Conservation (phyloP, 1,140 invertebrate genomes). For the Heliconius hermathena region DNA sequence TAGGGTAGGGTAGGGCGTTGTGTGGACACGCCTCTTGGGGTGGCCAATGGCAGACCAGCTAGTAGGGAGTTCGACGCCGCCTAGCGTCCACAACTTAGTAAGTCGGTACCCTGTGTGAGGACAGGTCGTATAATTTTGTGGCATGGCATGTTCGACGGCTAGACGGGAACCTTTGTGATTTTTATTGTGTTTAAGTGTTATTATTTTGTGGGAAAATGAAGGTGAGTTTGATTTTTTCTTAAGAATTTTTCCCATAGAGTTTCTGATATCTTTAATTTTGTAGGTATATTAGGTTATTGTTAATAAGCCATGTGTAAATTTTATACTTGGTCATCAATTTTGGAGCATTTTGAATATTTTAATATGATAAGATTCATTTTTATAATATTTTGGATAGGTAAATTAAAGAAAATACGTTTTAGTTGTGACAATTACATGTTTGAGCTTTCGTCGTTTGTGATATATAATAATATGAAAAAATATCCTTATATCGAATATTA, state of each 20-base stretch:
- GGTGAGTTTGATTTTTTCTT: conserved; percentile 39
- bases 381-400: not conserved
- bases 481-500: not conserved
- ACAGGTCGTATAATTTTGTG: conserved; percentile 41
- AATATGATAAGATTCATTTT: not conserved
- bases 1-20: not conserved
- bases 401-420: not conserved
- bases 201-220: conserved; percentile 57
- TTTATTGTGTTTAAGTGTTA: conserved; percentile 45
- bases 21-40: not conserved
- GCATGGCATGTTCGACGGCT: conserved; percentile 42
- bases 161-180: conserved; percentile 27
- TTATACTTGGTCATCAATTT: too few relatives aligned
- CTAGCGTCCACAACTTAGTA: conserved; percentile 56
- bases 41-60: conserved; percentile 30
- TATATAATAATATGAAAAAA: too few relatives aligned
- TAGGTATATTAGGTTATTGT: too few relatives aligned
- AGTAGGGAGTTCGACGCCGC: conserved; percentile 48
- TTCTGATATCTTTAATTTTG: not conserved
- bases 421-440: not conserved
- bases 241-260: not conserved
- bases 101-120: conserved; percentile 43
- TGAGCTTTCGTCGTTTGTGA: not conserved
- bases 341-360: not conserved
- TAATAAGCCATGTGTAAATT: too few relatives aligned